Percentiles rank a stretch among this genome's conserved stretches.
These are phyloP conservation scores for Harpalus rufipes DNA, from an alignment of 2,888 invertebrate species.

Conservation along the genomic window DNA sequence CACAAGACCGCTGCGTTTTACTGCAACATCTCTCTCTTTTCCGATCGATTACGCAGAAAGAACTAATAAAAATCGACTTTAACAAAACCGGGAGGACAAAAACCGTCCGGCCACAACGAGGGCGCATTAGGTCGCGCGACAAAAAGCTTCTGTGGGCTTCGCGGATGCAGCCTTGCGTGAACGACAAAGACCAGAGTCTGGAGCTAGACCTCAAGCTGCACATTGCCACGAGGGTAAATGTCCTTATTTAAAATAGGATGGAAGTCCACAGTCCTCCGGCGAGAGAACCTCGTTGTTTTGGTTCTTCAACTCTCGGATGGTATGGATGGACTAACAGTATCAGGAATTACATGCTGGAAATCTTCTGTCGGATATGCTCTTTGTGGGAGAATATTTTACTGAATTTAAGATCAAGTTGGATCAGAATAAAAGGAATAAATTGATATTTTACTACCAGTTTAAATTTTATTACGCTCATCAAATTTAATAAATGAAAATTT, in stretches of 20 bases:
- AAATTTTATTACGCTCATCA: too few relatives aligned
- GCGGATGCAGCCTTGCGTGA: slow-evolving; percentile 57
- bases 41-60: slow-evolving; percentile 60
- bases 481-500: too few relatives aligned
- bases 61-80: slow-evolving; percentile 66
- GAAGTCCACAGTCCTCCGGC: background rate
- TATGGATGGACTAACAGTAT: background rate
- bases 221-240: slow-evolving; percentile 6
- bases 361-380: background rate
- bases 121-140: slow-evolving; percentile 62
- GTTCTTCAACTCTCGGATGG: background rate
- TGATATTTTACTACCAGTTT: background rate
- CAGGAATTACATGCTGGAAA: slow-evolving; percentile 2
- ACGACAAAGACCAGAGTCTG: slow-evolving; percentile 39
- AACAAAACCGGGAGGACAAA: slow-evolving; percentile 58
- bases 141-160: slow-evolving; percentile 60
- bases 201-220: slow-evolving; percentile 7
- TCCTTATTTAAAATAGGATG: slow-evolving; percentile 22
- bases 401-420: background rate
- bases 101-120: slow-evolving; percentile 62
- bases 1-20: slow-evolving; percentile 59
- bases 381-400: background rate
- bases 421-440: background rate
- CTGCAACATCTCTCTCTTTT: slow-evolving; percentile 51
- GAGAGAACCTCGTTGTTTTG: background rate